Conservation (phyloP, 2,113 vertebrate species). For the Typhlomys cinereus region DNA sequence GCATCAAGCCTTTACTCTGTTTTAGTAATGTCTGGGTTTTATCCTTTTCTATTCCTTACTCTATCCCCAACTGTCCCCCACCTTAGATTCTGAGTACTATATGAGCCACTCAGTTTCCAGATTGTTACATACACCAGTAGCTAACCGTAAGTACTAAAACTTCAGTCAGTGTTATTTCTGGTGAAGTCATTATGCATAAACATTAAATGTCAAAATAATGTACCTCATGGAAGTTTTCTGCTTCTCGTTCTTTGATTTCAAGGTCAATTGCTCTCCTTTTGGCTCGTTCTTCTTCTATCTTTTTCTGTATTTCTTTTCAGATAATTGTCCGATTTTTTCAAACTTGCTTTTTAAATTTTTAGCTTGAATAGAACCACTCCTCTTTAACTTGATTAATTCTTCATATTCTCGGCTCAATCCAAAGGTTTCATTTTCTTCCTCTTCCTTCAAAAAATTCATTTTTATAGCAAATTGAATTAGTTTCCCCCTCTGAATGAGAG, state of each 20-base stretch:
- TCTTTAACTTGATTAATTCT: constrained; percentile 95
- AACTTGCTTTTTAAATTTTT: constrained; percentile 98
- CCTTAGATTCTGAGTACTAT: not conserved
- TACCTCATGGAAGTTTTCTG: constrained; percentile 90
- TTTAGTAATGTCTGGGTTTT: not conserved
- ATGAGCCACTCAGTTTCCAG: not conserved
- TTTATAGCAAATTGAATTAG: not conserved
- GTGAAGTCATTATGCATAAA: not conserved
- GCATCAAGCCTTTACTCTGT: not conserved
- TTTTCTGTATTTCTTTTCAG: constrained; percentile 96
- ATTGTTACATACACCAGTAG: not conserved
- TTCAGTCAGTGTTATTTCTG: constrained; percentile 18
- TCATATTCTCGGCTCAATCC: constrained; percentile 94
- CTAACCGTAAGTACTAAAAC: not conserved
- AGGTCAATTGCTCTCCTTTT: constrained; percentile 93
- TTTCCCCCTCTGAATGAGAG: not conserved
- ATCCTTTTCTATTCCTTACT: not conserved
- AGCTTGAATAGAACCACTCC: constrained; percentile 96
- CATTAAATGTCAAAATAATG: not conserved
- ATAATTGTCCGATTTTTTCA: constrained; percentile 96
- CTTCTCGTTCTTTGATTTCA: constrained; percentile 96
- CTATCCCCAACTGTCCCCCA: not conserved
- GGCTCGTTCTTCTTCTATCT: constrained; percentile 95
- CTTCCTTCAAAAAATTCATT: constrained; percentile 82
- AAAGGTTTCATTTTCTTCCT: constrained; percentile 92